Evolutionary conservation across 2,797 vertebrate genomes (phyloP), one percentile per base, ranked within the genome.

Genomic region (Anas bahamensis): DNA sequence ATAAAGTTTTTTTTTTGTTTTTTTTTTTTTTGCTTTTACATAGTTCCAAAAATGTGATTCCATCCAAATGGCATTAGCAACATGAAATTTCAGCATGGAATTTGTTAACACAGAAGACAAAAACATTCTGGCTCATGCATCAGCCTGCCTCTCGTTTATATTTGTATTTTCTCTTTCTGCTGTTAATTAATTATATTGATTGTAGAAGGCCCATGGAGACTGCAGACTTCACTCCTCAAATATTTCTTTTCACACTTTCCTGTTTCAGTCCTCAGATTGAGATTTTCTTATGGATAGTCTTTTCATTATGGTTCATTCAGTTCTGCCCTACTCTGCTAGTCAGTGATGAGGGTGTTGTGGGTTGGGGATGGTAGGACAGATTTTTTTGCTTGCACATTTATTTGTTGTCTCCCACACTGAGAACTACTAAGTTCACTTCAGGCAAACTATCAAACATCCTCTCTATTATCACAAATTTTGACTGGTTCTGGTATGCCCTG

Each of bases 1-100:
- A 79, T 79, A 92, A 90, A 93, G 7, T 31, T 41, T 16, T 41
- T 29, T 65, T 60, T 85, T 37, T 83, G 95, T 2, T 42, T 42
- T 28, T 80, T 29, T 63, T 57, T 85, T 41, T 85, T 96, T 91
- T 96, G 84, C 70, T 93, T 93, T 83, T 75, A 70, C 83, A 52
- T 73, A 50, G 68, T 95, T 92, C 82, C 75, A 93, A 90, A 95
- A 94, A 55, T 29, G 84, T 68, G 42, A 65, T 91, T 88, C n/a
- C 81, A 21, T 78, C 81, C 69, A 96, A 95, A 94, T 88, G 92
- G 33, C 53, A 94, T 63, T 39, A 83, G n/a, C 68, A 80, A 48
- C 79, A 52, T 79, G 57, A 85, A 70, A 77, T 86, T 90, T 86
- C 89, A 83, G 55, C 48, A 48, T 78, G 61, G 59, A 93, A 65